Evolutionary conservation across 1,140 invertebrate genomes (phyloP).

Genomic region (Copidosoma floridanum): DNA sequence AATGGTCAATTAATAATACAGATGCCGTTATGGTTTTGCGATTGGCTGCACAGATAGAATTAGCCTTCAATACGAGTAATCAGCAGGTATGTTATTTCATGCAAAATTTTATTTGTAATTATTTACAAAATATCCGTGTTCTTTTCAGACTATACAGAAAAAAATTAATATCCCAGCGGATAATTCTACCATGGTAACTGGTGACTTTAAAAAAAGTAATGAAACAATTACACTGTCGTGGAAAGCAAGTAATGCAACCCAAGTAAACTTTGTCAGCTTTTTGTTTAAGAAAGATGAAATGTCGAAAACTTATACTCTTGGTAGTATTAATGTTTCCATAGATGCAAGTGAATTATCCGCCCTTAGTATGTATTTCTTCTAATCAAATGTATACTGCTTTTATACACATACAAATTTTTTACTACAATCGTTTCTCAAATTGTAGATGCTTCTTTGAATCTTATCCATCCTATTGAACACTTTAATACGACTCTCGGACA

Average conservation of each 20-base stretch:
- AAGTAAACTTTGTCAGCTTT: slow-evolving; percentile 44
- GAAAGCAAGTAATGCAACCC: slow-evolving; percentile 34
- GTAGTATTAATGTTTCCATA: slow-evolving; percentile 36
- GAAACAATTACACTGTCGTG: slow-evolving; percentile 57
- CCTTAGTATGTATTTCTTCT: slow-evolving; percentile 27
- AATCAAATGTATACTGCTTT: not conserved
- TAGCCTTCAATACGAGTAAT: slow-evolving; percentile 55
- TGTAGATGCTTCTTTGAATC: slow-evolving; percentile 50
- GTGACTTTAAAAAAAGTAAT: slow-evolving; percentile 49
- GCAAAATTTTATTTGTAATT: slow-evolving; percentile 9
- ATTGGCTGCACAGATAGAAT: slow-evolving; percentile 64
- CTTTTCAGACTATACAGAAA: not conserved
- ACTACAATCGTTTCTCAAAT: slow-evolving; percentile 32
- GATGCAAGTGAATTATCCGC: slow-evolving; percentile 29
- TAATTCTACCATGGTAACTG: slow-evolving; percentile 39
- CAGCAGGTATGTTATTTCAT: no score
- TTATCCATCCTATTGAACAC: slow-evolving; percentile 51
- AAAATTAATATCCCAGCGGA: slow-evolving; percentile 24
- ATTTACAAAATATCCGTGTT: slow-evolving; percentile 5
- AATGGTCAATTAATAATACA: slow-evolving; percentile 55
- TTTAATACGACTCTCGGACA: slow-evolving; percentile 60
- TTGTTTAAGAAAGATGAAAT: slow-evolving; percentile 54
- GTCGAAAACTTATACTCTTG: slow-evolving; percentile 41
- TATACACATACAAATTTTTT: not conserved
- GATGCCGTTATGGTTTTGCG: slow-evolving; percentile 58